phyloP scores from a whole-genome alignment of 2,888 invertebrate species.

The Octonoba sinensis region DNA sequence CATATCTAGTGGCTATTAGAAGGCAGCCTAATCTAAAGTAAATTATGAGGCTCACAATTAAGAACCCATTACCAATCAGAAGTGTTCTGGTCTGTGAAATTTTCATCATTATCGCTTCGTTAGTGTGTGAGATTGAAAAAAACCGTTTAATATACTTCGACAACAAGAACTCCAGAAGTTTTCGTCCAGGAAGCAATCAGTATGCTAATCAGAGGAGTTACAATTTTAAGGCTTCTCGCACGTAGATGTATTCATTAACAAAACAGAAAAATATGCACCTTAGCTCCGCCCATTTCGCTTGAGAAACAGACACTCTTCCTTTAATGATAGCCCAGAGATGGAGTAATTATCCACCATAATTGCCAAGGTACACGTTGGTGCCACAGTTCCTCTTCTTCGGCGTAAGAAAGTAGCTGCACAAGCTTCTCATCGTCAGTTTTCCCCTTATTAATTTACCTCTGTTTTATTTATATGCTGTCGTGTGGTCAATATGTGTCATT shows the following conservation, averaged over 20 bases:
- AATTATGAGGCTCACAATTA: no score
- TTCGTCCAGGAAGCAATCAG: conserved; percentile 34
- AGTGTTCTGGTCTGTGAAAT: no score
- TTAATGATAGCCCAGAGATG: conserved; percentile 18
- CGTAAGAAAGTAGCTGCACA: conserved; percentile 6
- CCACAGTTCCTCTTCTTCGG: neutral
- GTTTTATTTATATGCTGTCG: neutral
- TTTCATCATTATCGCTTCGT: no score
- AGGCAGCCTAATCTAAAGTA: no score
- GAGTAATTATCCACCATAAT: conserved; percentile 37
- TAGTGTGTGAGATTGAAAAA: no score
- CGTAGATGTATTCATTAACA: no score
- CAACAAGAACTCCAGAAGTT: no score
- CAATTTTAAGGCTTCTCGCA: neutral
- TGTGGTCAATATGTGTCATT: conserved; percentile 32
- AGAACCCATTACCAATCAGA: no score
- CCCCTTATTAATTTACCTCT: conserved; percentile 9
- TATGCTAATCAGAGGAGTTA: conserved; percentile 29
- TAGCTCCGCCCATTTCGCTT: neutral
- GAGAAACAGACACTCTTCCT: neutral
- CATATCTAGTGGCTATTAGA: no score
- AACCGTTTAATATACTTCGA: no score
- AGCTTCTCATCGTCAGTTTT: conserved; percentile 9
- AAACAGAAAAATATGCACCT: no score
- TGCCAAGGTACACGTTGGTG: conserved; percentile 9